phyloP scores from a whole-genome alignment of 2,113 vertebrate species.

The Zapornia atra region DNA sequence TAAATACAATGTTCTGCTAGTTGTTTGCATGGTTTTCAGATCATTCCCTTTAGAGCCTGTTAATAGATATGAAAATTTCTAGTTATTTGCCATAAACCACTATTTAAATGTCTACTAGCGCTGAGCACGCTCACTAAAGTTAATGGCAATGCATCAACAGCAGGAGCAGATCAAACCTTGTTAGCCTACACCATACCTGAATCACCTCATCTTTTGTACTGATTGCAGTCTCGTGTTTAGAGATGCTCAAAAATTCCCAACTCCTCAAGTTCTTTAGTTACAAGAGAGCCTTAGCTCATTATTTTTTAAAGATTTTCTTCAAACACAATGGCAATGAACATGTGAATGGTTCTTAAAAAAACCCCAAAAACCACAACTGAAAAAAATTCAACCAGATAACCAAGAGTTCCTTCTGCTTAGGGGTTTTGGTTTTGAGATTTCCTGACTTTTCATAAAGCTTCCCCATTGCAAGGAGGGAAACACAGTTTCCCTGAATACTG shows the following conservation, averaged over 20 bases:
- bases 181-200: neutral
- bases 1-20: neutral
- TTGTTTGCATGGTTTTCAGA: neutral
- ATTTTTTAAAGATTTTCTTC: neutral
- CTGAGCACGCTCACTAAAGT: neutral
- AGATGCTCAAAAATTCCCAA: neutral
- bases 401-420: neutral
- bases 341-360: neutral
- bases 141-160: neutral
- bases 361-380: no score
- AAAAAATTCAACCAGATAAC: neutral
- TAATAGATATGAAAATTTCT: neutral
- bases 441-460: neutral
- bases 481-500: neutral
- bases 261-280: neutral
- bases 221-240: neutral
- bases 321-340: neutral
- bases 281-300: neutral
- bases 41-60: neutral
- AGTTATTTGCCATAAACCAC: neutral
- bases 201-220: neutral
- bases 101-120: neutral
- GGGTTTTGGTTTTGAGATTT: neutral
- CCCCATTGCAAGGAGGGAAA: neutral
- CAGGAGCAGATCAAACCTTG: neutral